Percentiles rank a stretch among this genome's conserved stretches.
Conservation (phyloP, 2,888 invertebrate species). For the Athetis lepigone region DNA sequence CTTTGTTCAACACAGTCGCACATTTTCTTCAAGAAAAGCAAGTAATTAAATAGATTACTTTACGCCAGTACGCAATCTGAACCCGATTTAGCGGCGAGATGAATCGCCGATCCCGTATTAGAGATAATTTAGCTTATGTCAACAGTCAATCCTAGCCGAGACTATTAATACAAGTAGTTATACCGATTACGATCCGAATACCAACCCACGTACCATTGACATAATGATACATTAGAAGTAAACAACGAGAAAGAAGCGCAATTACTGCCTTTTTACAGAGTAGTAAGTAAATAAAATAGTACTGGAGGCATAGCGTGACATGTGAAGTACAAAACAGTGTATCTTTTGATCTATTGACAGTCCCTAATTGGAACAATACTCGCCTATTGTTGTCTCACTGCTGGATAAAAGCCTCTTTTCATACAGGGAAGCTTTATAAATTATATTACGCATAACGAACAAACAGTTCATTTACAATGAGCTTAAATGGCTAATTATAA, state of each 20-base stretch:
- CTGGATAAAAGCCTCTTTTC: no score
- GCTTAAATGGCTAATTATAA: no score
- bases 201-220: slow-evolving; percentile 19
- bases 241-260: slow-evolving; percentile 21
- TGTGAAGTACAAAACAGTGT: no score
- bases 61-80: slow-evolving; percentile 19
- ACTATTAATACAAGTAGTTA: slow-evolving; percentile 48
- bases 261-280: slow-evolving; percentile 22
- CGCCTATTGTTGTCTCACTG: no score
- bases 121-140: slow-evolving; percentile 48
- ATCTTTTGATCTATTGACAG: no score
- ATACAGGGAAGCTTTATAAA: no score
- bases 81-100: slow-evolving; percentile 25
- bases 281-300: slow-evolving; percentile 19
- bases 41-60: slow-evolving; percentile 35
- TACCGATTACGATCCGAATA: slow-evolving; percentile 28
- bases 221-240: slow-evolving; percentile 26
- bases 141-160: slow-evolving; percentile 22
- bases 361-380: no score
- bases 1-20: slow-evolving; percentile 17
- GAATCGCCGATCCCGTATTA: slow-evolving; percentile 28
- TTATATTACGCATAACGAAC: no score
- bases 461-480: no score
- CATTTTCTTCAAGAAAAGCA: slow-evolving; percentile 15
- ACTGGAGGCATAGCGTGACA: no score